Evolutionary conservation across 2,113 vertebrate genomes (phyloP), one percentile per base, ranked within the genome.

Genomic region (Corythornis vintsioides): DNA sequence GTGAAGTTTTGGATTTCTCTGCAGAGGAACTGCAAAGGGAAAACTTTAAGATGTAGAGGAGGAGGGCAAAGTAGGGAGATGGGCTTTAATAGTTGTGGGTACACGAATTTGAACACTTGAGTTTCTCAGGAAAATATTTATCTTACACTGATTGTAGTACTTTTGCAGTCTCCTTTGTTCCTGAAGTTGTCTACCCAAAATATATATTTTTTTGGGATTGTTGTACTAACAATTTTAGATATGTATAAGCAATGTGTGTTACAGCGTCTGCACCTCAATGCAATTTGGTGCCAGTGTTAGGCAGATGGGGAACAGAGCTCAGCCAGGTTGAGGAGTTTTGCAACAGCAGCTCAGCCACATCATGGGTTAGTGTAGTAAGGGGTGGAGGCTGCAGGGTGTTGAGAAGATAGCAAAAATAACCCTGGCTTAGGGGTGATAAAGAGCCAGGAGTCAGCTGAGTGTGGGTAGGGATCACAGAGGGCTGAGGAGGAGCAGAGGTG

Each of bases 361-460:
- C 1, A 0, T 45, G 42, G 45, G 22, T 40, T 31, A 2, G 8
- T 22, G 24, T 1, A 2, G 47, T 31, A 45, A 29, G 65, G 42
- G 50, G 5, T 31, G 17, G 43, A 20, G 65, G 78, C 52, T 84
- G 63, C 28, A n/a, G 53, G 8, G 10, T 31, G 28, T 69, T 40
- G 63, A 70, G 48, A 8, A 52, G 10, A 33, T 4, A 13, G 26
- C 22, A 75, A 45, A 52, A 81, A 35, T 93, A 63, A 48, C 45
- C 25, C 40, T 73, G 45, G n/a, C n/a, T 9, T 6, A 15, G 77
- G 20, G 21, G 21, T 56, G 19, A 43, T 31, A 2, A 4, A 11
- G 6, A 42, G 8, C 56, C 57, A 35, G 59, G 79, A 50, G 53
- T 28, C 40, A 45, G 29, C 26, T 35, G 17, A 40, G 38, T 4